These are phyloP conservation scores for Platorchestia sp. DNA, from an alignment of 1,140 invertebrate genomes.

Conservation along the genomic window DNA sequence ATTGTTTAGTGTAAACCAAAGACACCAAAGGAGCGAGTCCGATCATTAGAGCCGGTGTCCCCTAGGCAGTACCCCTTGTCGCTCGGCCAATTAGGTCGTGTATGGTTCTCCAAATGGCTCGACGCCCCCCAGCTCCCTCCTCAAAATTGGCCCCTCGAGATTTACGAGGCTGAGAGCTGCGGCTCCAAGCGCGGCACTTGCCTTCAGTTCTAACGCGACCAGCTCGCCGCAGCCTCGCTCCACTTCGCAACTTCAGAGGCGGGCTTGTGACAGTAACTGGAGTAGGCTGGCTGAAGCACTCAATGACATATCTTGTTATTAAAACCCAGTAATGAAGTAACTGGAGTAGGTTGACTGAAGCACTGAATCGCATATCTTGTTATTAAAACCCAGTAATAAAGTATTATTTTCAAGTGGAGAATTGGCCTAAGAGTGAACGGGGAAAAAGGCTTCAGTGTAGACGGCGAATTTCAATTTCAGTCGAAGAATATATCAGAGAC, in stretches of 20 bases:
- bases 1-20: neutral
- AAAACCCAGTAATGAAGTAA: no score
- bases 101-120: conserved; percentile 41
- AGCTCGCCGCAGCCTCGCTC: neutral
- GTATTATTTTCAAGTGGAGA: no score
- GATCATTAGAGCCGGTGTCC: conserved; percentile 21
- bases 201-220: neutral
- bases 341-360: neutral
- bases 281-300: neutral
- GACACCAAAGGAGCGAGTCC: neutral
- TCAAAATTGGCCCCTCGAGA: conserved; percentile 39
- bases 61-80: conserved; percentile 28
- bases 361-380: no score
- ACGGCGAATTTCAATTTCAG: no score
- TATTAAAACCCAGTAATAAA: no score
- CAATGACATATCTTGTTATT: no score
- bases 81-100: conserved; percentile 44
- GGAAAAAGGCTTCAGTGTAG: no score
- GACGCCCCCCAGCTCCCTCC: neutral
- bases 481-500: no score
- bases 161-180: conserved; percentile 20
- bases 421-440: no score
- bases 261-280: neutral
- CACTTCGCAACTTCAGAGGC: neutral
- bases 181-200: neutral